These are phyloP conservation scores for Ichneumoninae sp. DNA, from an alignment of 2,888 invertebrate genomes.

Conservation along the genomic window DNA sequence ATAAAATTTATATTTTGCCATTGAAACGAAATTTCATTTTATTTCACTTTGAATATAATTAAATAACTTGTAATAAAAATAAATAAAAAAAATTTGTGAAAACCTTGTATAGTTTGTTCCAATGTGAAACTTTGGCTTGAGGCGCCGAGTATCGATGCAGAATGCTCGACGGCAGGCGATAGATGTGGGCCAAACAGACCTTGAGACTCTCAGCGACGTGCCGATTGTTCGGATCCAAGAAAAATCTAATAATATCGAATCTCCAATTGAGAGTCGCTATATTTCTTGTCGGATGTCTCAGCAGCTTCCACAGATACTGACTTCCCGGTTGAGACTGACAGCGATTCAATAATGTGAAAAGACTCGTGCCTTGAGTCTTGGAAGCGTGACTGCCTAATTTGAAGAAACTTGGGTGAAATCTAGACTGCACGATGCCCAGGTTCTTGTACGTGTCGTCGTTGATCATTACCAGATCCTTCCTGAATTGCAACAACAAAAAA, in stretches of 20 bases:
- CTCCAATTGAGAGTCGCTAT: conserved; percentile 87
- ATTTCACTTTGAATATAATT: not conserved
- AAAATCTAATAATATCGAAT: conserved; percentile 90
- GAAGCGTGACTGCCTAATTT: conserved; percentile 88
- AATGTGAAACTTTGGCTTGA: conserved; percentile 76
- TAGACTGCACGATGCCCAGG: conserved; percentile 91
- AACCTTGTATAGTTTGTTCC: conserved; percentile 78
- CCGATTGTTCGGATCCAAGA: conserved; percentile 87
- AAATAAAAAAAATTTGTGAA: not conserved
- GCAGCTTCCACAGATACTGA: conserved; percentile 88
- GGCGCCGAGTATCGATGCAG: conserved; percentile 75
- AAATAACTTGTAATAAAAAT: not conserved
- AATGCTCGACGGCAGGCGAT: conserved; percentile 72
- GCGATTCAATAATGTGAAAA: conserved; percentile 89
- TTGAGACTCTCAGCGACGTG: conserved; percentile 86
- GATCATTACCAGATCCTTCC: conserved; percentile 89
- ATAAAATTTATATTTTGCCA: not conserved
- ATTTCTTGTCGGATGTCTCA: conserved; percentile 90
- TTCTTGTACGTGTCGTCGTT: conserved; percentile 90
- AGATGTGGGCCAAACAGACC: conserved; percentile 73
- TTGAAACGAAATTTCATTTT: not conserved
- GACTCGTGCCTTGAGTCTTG: conserved; percentile 88
- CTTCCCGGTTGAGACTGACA: conserved; percentile 90
- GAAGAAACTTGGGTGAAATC: conserved; percentile 90
- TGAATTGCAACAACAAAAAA: conserved; percentile 75